A percentile compares a stretch with the other conserved stretches of the same genome.
These are phyloP conservation scores for Drosophila phalerata DNA, from an alignment of 2,888 invertebrate species.

Conservation along the genomic window DNA sequence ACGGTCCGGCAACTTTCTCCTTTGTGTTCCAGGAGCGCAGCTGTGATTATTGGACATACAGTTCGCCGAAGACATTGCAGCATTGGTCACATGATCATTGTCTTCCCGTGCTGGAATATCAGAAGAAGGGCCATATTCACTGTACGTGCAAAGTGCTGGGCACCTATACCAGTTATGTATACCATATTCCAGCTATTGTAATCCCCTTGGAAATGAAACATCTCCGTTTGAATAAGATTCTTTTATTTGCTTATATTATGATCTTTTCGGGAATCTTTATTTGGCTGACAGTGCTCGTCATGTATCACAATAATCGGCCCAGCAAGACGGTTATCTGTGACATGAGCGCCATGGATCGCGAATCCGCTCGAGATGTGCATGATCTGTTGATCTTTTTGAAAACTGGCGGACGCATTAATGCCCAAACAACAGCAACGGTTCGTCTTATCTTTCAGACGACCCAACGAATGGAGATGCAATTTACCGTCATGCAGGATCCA, in stretches of 20 bases:
- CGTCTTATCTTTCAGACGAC: slow-evolving; percentile 47
- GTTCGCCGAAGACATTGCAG: accelerated
- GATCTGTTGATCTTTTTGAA: slow-evolving; percentile 53
- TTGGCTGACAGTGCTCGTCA: slow-evolving; percentile 16
- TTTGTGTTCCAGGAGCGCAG: slow-evolving; percentile 63
- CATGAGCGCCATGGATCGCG: slow-evolving; percentile 31
- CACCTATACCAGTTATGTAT: slow-evolving; percentile 65
- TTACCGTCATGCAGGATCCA: slow-evolving; percentile 58
- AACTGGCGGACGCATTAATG: slow-evolving; percentile 57
- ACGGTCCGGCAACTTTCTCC: slow-evolving; percentile 46
- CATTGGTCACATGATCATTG: slow-evolving; percentile 38
- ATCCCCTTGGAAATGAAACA: slow-evolving; percentile 23
- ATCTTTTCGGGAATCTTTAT: neutral
- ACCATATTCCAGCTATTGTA: slow-evolving; percentile 16
- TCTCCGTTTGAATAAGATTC: accelerated
- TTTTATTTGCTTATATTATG: neutral
- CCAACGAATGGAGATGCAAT: slow-evolving; percentile 14
- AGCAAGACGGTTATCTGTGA: slow-evolving; percentile 49
- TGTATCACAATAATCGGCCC: slow-evolving; percentile 13
- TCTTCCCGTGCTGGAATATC: slow-evolving; percentile 30
- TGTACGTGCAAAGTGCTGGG: slow-evolving; percentile 50
- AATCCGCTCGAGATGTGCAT: slow-evolving; percentile 35
- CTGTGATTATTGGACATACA: slow-evolving; percentile 58
- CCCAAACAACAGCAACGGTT: slow-evolving; percentile 60
- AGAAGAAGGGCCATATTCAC: slow-evolving; percentile 15